Evolutionary conservation across 2,797 vertebrate species (phyloP), one percentile per base, ranked within the genome.

Genomic region (Pygocentrus nattereri): DNA sequence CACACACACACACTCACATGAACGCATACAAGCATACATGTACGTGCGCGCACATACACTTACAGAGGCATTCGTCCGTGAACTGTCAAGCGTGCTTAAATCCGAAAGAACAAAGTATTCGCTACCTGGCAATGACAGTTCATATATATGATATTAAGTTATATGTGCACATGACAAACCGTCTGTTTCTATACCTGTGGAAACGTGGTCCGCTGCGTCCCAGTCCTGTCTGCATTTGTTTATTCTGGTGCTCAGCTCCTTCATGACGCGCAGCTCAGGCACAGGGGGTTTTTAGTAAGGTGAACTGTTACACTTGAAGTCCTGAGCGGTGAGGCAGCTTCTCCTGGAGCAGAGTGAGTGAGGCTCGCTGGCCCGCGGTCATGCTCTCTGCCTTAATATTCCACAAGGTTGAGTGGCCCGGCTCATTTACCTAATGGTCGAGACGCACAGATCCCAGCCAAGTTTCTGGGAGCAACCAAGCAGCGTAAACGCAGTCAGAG

Each of bases 321-420:
- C 82, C 89, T 84, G 86, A 86, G 91, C 87, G 80, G 80, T 84
- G 89, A 89, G 84, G 85, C 86, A 82, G 90, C 88, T 89, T 88
- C 88, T 88, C 91, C 89, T 89, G 86, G 86, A 90, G 91, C 89
- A 90, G 89, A 92, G 89, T 91, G 93, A 94, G 89, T 91, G 93
- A 94, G 89, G 89, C 92, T 91, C 89, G 90, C 88, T 89, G 93
- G 93, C 93, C 93, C 90, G 88, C 90, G 94, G 93, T 94, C 94
- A 90, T 93, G 94, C 93, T 94, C 95, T 95, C 94, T 95, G 94
- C 93, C 94, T 95, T 93, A 89, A 94, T 95, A 95, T 94, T 94
- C 91, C 92, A 91, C 90, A 89, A 93, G 94, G 94, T 95, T 95
- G 94, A 95, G 94, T 94, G 94, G 88, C 93, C 93, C 93, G 90